Percentiles rank a stretch among this genome's conserved stretches.
phyloP scores from a whole-genome alignment of 2,888 invertebrate genomes.

The Drosophila falleni region DNA sequence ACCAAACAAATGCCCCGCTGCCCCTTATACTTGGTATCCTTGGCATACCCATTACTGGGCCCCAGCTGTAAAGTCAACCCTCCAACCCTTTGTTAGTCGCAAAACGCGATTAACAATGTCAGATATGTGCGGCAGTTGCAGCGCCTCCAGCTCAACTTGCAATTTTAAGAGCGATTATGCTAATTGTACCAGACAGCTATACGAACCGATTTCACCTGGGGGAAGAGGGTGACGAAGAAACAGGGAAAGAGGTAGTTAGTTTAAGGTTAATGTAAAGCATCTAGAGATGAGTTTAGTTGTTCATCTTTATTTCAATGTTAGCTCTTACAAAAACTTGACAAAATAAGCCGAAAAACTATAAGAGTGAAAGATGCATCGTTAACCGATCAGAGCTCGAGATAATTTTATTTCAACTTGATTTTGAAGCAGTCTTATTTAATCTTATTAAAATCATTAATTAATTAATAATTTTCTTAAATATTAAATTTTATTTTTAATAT shows the following conservation, averaged over 20 bases:
- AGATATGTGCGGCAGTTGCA: constrained; percentile 62
- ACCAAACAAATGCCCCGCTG: constrained; percentile 4
- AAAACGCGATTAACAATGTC: constrained; percentile 61
- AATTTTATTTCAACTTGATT: no score
- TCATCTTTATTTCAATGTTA: not conserved
- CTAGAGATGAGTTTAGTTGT: not conserved
- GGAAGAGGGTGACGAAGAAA: not conserved
- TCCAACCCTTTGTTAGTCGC: constrained; percentile 34
- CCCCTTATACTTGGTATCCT: not conserved
- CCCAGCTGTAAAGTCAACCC: constrained; percentile 40
- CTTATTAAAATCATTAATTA: no score
- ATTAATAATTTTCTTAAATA: no score
- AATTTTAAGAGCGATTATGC: constrained; percentile 82
- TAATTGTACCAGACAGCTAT: constrained; percentile 73
- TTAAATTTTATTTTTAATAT: no score
- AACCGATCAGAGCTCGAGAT: not conserved
- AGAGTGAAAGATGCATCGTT: not conserved
- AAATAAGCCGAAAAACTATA: not conserved
- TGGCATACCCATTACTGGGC: constrained; percentile 1
- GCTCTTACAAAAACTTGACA: not conserved
- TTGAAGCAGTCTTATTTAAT: no score
- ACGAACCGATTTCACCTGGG: constrained; percentile 12
- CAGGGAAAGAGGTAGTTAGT: not conserved
- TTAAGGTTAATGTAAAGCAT: not conserved
- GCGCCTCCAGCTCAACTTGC: constrained; percentile 63